These are phyloP conservation scores for Chrysemys picta DNA, from an alignment of 2,113 vertebrate genomes.

Conservation along the genomic window DNA sequence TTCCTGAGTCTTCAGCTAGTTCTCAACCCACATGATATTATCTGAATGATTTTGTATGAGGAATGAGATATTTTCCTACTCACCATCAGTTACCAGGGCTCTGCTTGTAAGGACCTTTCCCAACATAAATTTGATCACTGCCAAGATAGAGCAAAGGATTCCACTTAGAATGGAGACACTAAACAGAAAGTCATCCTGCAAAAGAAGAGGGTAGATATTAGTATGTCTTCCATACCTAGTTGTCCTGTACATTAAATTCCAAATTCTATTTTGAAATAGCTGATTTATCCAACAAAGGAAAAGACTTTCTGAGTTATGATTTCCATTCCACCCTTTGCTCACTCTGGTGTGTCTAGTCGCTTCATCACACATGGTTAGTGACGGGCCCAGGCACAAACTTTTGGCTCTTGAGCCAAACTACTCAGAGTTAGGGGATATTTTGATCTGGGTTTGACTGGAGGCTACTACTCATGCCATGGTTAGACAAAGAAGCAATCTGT, in stretches of 20 bases:
- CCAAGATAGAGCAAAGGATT: constrained; percentile 89
- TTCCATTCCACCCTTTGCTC: not conserved
- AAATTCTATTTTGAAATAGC: not conserved
- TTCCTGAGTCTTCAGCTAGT: not conserved
- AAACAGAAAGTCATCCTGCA: constrained; percentile 94
- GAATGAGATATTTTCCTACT: constrained; percentile 53
- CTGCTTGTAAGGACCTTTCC: constrained; percentile 95
- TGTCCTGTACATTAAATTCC: not conserved
- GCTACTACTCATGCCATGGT: not conserved
- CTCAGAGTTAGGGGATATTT: not conserved
- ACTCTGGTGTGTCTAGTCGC: not conserved
- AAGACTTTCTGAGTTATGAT: not conserved
- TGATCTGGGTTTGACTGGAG: not conserved
- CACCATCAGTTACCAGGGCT: constrained; percentile 97
- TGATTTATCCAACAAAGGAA: not conserved
- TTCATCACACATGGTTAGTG: not conserved
- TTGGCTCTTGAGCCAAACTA: not conserved
- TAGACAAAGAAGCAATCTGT: not conserved
- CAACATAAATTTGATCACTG: constrained; percentile 95
- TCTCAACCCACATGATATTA: not conserved
- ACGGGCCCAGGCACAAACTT: not conserved
- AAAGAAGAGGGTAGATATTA: constrained; percentile 63
- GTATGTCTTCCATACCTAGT: not conserved
- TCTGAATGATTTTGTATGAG: not conserved
- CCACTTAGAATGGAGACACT: constrained; percentile 97